These are phyloP conservation scores for Acarapis woodi DNA, from an alignment of 1,140 invertebrate species.

Conservation along the genomic window DNA sequence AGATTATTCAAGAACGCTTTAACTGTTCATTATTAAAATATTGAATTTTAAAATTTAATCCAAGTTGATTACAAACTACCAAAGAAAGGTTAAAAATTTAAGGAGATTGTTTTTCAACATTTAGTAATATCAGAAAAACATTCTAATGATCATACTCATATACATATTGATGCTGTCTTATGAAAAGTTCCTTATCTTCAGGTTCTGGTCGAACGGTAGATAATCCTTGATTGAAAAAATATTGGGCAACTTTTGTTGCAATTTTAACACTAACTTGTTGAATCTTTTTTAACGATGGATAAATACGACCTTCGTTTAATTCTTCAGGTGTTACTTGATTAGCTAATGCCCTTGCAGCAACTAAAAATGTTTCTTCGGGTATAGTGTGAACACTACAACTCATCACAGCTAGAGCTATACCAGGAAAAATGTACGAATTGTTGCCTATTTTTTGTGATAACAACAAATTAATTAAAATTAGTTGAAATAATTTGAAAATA, in stretches of 20 bases:
- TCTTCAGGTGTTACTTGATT: slow-evolving; percentile 51
- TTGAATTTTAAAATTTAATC: no score
- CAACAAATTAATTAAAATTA: no score
- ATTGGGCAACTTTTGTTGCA: slow-evolving; percentile 47
- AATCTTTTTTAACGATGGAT: slow-evolving; percentile 68
- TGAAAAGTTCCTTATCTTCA: slow-evolving; percentile 21
- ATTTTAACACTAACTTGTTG: slow-evolving; percentile 61
- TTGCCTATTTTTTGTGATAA: no score
- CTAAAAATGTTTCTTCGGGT: slow-evolving; percentile 57
- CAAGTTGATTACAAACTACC: no score
- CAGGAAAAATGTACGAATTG: slow-evolving; percentile 88
- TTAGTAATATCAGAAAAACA: no score
- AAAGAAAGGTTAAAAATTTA: no score
- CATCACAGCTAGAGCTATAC: slow-evolving; percentile 64
- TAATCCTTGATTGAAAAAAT: slow-evolving; percentile 41
- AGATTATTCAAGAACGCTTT: no score
- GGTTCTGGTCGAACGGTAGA: slow-evolving; percentile 24
- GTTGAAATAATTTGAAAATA: no score
- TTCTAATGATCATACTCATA: slow-evolving; percentile 23
- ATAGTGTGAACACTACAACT: slow-evolving; percentile 45
- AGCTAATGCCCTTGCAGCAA: slow-evolving; percentile 53
- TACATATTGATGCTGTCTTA: slow-evolving; percentile 21
- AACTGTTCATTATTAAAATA: no score
- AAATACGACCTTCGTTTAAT: slow-evolving; percentile 58
- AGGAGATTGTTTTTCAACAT: no score